Evolutionary conservation across 1,140 invertebrate genomes (phyloP).

Genomic region (Xylocopa sonorina): DNA sequence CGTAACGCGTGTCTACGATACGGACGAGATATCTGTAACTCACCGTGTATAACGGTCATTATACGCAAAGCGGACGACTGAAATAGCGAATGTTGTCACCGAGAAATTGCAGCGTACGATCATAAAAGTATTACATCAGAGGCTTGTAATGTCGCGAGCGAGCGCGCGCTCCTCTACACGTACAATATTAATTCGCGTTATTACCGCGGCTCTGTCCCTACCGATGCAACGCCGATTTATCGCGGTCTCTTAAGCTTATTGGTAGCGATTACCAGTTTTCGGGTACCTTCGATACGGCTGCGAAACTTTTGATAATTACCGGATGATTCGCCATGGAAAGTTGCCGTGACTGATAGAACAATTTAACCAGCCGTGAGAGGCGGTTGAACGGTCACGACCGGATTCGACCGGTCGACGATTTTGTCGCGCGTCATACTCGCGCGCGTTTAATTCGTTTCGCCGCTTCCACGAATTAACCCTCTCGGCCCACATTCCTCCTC

Average conservation of each 20-base stretch:
- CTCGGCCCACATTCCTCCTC: constrained; percentile 70
- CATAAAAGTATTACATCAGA: constrained; percentile 67
- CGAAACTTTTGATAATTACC: no score
- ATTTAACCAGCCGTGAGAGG: constrained; percentile 76
- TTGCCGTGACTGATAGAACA: constrained; percentile 79
- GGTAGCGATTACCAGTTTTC: no score
- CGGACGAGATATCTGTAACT: constrained; percentile 41
- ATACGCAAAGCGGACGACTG: constrained; percentile 48
- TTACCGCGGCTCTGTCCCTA: constrained; percentile 28
- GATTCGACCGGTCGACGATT: constrained; percentile 74
- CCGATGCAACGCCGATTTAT: constrained; percentile 57
- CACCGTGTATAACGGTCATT: constrained; percentile 35
- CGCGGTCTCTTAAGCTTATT: no score
- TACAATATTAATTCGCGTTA: constrained; percentile 42
- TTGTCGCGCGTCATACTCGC: constrained; percentile 79
- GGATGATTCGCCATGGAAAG: constrained; percentile 70
- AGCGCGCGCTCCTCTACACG: neutral
- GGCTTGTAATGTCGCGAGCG: constrained; percentile 34
- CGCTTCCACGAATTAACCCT: constrained; percentile 78
- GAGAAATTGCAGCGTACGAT: constrained; percentile 64
- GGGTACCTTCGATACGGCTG: no score
- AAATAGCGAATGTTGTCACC: constrained; percentile 64
- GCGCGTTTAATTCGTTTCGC: constrained; percentile 78
- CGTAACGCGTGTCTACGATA: neutral
- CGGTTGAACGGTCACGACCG: constrained; percentile 81